Percentiles rank a stretch among this genome's conserved stretches.
These are phyloP conservation scores for Nasonia giraulti DNA, from an alignment of 1,140 invertebrate genomes.

Conservation along the genomic window DNA sequence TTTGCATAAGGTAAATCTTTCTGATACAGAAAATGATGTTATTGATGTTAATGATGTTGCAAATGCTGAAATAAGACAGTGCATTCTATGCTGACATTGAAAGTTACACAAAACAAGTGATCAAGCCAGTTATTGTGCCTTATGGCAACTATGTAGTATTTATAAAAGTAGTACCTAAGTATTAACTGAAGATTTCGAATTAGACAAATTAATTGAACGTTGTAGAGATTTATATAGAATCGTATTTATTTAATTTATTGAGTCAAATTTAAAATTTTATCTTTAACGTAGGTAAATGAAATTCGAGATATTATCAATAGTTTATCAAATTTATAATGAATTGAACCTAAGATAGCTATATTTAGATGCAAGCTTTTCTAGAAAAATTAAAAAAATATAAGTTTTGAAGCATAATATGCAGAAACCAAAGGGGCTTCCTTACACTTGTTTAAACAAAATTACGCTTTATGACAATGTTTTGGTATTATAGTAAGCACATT, in stretches of 20 bases:
- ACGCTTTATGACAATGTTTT: background rate
- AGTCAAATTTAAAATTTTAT: slow-evolving; percentile 21
- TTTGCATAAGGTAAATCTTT: slow-evolving; percentile 71
- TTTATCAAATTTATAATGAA: background rate
- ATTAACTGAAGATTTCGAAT: slow-evolving; percentile 5
- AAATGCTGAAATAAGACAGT: slow-evolving; percentile 68
- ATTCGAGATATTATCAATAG: background rate
- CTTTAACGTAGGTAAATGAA: background rate
- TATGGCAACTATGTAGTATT: slow-evolving; percentile 40
- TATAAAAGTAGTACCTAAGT: slow-evolving; percentile 28
- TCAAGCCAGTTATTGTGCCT: slow-evolving; percentile 43
- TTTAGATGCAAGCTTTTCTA: slow-evolving; percentile 20
- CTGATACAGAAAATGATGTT: slow-evolving; percentile 51
- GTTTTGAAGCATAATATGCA: background rate
- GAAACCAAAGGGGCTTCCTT: slow-evolving; percentile 26
- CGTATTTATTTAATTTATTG: slow-evolving; percentile 33
- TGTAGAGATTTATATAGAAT: background rate
- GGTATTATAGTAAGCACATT: slow-evolving; percentile 35
- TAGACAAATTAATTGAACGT: slow-evolving; percentile 17
- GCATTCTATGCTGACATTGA: slow-evolving; percentile 55
- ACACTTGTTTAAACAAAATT: slow-evolving; percentile 9
- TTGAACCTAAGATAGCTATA: background rate
- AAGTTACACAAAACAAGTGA: slow-evolving; percentile 34
- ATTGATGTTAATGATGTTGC: slow-evolving; percentile 61
- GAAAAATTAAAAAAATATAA: background rate